Conservation (phyloP, 2,797 vertebrate genomes). For the Austrolebias charrua region DNA sequence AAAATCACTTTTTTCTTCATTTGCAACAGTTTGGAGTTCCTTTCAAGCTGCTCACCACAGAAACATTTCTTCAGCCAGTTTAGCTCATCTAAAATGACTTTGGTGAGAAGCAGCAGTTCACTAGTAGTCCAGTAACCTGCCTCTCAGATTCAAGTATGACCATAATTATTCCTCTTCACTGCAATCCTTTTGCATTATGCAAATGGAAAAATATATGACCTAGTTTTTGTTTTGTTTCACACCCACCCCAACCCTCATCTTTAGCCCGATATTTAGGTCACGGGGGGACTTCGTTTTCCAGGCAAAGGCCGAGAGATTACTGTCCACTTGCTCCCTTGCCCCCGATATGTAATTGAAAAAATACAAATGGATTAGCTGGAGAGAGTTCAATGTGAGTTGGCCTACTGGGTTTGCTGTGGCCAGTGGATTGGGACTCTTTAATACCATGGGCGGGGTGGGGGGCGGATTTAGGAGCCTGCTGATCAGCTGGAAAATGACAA, state of each 20-base stretch:
- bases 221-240: slow-evolving; percentile 57
- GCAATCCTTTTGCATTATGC: slow-evolving; percentile 55
- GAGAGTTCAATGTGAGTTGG: slow-evolving; percentile 61
- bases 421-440: slow-evolving; percentile 54
- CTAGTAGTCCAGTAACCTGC: slow-evolving; percentile 36
- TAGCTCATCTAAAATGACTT: slow-evolving; percentile 37
- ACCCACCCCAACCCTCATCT: slow-evolving; percentile 37
- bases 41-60: slow-evolving; percentile 30
- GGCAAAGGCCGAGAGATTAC: slow-evolving; percentile 61
- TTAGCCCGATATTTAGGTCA: slow-evolving; percentile 79
- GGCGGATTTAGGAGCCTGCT: slow-evolving; percentile 64
- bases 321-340: slow-evolving; percentile 57
- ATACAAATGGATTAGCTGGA: slow-evolving; percentile 80
- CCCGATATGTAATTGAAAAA: slow-evolving; percentile 73
- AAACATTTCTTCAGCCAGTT: slow-evolving; percentile 56
- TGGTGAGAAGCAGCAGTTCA: slow-evolving; percentile 20
- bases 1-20: slow-evolving; percentile 18
- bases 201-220: slow-evolving; percentile 69
- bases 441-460: slow-evolving; percentile 22
- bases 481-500: slow-evolving; percentile 52
- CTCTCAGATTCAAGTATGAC: slow-evolving; percentile 50
- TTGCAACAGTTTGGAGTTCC: slow-evolving; percentile 41
- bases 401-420: slow-evolving; percentile 43
- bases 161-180: slow-evolving; percentile 52
- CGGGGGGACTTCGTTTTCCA: slow-evolving; percentile 53